Conservation (phyloP, 2,797 vertebrate genomes). For the Siniperca undulata region DNA sequence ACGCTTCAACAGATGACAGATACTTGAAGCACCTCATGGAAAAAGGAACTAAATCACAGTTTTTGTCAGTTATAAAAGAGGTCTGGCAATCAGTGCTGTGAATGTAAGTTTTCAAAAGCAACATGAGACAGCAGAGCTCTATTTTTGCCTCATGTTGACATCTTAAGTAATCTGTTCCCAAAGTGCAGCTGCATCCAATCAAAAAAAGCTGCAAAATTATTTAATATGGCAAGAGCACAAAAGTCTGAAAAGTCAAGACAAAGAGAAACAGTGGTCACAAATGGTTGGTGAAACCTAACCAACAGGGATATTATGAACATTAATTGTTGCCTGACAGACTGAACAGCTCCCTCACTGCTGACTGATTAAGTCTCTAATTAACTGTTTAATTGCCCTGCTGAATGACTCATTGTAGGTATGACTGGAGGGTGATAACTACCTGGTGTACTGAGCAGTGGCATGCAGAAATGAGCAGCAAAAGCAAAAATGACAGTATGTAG, state of each 20-base stretch:
- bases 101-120: conserved; percentile 47
- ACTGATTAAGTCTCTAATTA: conserved; percentile 37
- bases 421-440: conserved; percentile 2
- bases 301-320: conserved; percentile 2
- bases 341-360: conserved; percentile 21
- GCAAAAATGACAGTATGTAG: background rate
- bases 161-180: conserved; percentile 45
- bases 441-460: background rate
- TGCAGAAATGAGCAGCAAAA: too few species aligned
- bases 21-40: conserved; percentile 66
- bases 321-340: conserved; percentile 3
- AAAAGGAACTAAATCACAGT: conserved; percentile 63
- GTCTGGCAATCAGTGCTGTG: conserved; percentile 38
- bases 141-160: conserved; percentile 61
- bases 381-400: conserved; percentile 23
- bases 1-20: conserved; percentile 49
- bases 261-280: conserved; percentile 20
- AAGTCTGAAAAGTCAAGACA: conserved; percentile 13
- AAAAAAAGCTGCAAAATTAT: conserved; percentile 45
- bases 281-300: conserved; percentile 18
- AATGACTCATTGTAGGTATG: conserved; percentile 22
- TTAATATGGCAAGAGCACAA: conserved; percentile 17
- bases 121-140: conserved; percentile 41
- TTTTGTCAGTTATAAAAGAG: conserved; percentile 59
- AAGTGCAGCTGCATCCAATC: conserved; percentile 60